Percentiles rank a stretch among this genome's conserved stretches.
Evolutionary conservation across 2,797 vertebrate genomes (phyloP).

Genomic region (Natrix natrix): DNA sequence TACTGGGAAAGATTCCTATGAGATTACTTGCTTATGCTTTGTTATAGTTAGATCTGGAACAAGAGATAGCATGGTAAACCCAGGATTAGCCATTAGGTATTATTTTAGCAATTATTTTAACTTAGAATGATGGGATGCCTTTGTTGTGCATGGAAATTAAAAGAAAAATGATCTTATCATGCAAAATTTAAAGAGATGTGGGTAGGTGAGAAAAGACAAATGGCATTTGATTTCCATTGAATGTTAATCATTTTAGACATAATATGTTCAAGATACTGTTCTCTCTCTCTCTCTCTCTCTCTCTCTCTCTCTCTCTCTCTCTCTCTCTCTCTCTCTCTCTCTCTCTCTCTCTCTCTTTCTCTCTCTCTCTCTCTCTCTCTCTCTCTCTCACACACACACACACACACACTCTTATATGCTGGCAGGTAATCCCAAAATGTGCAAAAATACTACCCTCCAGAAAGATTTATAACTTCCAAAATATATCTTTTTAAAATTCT

Average conservation of each 20-base stretch:
- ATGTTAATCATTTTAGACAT: too few relatives aligned
- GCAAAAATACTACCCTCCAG: too few relatives aligned
- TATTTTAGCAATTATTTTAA: background rate
- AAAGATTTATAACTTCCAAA: background rate
- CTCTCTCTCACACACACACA: too few relatives aligned
- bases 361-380: too few relatives aligned
- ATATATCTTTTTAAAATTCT: conserved; percentile 1
- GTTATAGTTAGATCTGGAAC: background rate
- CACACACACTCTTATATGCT: too few relatives aligned
- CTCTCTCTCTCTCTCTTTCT: too few relatives aligned
- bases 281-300: too few relatives aligned
- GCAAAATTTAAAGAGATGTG: background rate
- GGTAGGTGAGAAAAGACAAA: background rate
- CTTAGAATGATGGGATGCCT: background rate
- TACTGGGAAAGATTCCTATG: background rate
- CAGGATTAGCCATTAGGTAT: background rate
- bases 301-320: too few relatives aligned
- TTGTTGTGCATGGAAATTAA: background rate
- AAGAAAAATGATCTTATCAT: background rate
- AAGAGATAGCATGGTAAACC: background rate
- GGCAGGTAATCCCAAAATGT: too few relatives aligned
- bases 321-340: too few relatives aligned
- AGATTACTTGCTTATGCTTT: background rate
- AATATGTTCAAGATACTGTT: background rate
- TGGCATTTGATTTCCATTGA: background rate